Base-by-base conservation (phyloP, 2,113 vertebrate genomes). In the Anarrhichthys ocellatus region DNA sequence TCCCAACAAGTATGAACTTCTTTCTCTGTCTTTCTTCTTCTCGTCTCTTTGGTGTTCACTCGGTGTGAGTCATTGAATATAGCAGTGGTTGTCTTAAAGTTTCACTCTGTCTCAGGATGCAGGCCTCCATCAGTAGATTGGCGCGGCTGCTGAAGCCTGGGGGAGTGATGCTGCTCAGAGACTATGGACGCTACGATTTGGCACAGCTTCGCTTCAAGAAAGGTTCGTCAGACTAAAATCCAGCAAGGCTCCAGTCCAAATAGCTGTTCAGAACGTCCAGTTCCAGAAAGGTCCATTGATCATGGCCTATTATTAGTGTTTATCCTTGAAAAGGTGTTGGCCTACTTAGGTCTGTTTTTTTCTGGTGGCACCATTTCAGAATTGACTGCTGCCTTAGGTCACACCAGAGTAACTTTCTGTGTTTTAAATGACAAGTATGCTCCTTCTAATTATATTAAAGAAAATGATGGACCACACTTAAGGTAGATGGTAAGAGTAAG, bases 151-250 rank as follows among this genome's bases (percentile, higher is more conserved):
- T 99, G 59, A 99, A 96, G 76, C 97, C 98, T 0, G 97, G 97
- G 20, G 98, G 98, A 18, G 92, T 96, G 91, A 94, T 99, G 85
- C 92, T 99, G 71, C 94, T 99, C 82, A 94, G 98, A 78, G 98
- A 99, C 93, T 99, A 99, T 0, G 98, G 98, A 18, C 98, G 98
- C 36, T 97, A 98, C 0, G 98, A 99, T 92, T 96, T 99, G 92
- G 98, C 98, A 61, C 98, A 99, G 73, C 97, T 99, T 29, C 97
- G 98, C 6, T 99, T 99, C 92, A 99, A 99, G 88, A 99, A 97
- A 96, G 97, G 98, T 98, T 74, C 79, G 66, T 78, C 38, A 4
- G n/a, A 27, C 11, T 34, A 1, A 58, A 67, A 11, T 73, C 50
- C 32, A 64, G 29, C 13, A 0, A 27, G 29, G 6, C 27, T 72